These are phyloP conservation scores for Acleris emargana DNA, from an alignment of 2,888 invertebrate genomes.

Conservation along the genomic window DNA sequence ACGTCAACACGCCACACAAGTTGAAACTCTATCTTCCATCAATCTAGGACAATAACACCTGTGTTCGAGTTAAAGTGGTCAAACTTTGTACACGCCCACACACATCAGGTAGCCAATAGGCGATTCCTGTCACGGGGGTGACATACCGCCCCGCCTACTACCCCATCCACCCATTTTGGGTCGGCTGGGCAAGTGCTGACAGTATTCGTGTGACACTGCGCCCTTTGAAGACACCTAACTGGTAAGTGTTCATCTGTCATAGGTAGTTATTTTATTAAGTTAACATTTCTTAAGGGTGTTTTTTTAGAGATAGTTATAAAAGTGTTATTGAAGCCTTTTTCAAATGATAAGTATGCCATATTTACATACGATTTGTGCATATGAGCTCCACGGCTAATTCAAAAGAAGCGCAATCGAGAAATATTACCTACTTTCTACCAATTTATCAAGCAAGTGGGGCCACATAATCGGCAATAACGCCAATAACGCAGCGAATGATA, in stretches of 20 bases:
- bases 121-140: conserved; percentile 45
- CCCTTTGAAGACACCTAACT: conserved; percentile 19
- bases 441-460: too few species aligned
- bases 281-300: too few species aligned
- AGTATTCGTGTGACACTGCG: conserved; percentile 22
- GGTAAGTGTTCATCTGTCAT: conserved; percentile 20
- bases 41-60: conserved; percentile 22
- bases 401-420: too few species aligned
- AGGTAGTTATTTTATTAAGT: background rate
- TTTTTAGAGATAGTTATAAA: too few species aligned
- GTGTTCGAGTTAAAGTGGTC: conserved; percentile 50
- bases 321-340: too few species aligned
- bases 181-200: conserved; percentile 41
- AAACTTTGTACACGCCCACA: conserved; percentile 50
- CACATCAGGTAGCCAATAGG: conserved; percentile 52
- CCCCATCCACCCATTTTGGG: conserved; percentile 47
- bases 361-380: too few species aligned
- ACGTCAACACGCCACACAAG: background rate
- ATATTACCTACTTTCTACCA: too few species aligned
- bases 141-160: conserved; percentile 55
- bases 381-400: too few species aligned
- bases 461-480: too few species aligned
- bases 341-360: too few species aligned
- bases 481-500: too few species aligned
- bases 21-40: background rate